These are phyloP conservation scores for Actenoides lindsayi DNA, from an alignment of 2,113 vertebrate genomes.

Conservation along the genomic window DNA sequence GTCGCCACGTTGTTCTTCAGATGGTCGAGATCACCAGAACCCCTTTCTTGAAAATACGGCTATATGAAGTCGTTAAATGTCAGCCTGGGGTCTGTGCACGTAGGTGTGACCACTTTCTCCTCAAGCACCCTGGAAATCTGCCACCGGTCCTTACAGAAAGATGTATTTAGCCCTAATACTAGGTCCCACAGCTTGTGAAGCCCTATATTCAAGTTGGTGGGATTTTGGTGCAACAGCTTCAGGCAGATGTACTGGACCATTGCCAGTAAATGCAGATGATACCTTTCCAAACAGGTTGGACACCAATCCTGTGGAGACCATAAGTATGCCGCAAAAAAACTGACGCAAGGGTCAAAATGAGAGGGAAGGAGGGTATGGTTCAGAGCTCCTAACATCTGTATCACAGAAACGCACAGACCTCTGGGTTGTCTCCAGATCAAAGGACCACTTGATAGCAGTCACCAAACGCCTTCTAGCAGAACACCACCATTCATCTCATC, in stretches of 20 bases:
- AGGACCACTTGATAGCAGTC: slow-evolving; percentile 40
- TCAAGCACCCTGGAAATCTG: neutral
- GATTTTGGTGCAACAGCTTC: neutral
- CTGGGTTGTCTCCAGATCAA: slow-evolving; percentile 42
- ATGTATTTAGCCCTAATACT: neutral
- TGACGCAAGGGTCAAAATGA: neutral
- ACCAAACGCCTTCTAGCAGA: slow-evolving; percentile 22
- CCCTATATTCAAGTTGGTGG: neutral
- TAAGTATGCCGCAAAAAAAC: neutral
- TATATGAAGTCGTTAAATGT: neutral
- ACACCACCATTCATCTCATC: neutral
- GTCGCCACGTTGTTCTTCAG: neutral
- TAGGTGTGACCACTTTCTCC: neutral
- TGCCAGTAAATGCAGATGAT: neutral
- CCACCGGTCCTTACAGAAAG: neutral
- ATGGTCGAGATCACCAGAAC: neutral
- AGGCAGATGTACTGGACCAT: neutral
- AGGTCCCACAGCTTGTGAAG: rapidly evolving
- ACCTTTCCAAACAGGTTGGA: neutral
- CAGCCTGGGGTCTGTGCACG: rapidly evolving
- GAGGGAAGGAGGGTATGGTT: neutral
- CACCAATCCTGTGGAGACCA: neutral
- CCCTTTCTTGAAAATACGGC: neutral
- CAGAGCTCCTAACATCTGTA: slow-evolving; percentile 35
- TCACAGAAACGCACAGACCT: neutral